These are phyloP conservation scores for Cataglyphis livida DNA, from an alignment of 2,888 invertebrate genomes.

Conservation along the genomic window DNA sequence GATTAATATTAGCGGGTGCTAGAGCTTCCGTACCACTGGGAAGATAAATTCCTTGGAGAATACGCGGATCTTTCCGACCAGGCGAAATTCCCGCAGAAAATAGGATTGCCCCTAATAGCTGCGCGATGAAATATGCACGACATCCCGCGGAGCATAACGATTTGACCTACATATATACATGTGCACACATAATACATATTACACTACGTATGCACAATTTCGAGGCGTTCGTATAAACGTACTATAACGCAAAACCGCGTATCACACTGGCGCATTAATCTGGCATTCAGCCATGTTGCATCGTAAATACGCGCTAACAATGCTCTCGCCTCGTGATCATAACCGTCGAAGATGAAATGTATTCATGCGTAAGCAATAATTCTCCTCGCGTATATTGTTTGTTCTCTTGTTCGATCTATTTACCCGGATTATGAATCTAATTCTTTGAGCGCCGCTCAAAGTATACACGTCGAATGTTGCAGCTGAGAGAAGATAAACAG, in stretches of 20 bases:
- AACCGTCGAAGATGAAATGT: constrained; percentile 38
- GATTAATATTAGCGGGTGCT: constrained; percentile 41
- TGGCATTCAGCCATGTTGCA: constrained; percentile 80
- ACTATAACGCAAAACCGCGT: constrained; percentile 47
- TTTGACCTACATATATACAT: constrained; percentile 63
- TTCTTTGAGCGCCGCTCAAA: not conserved
- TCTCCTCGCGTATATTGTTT: not conserved
- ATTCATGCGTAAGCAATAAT: not conserved
- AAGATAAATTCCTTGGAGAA: constrained; percentile 42
- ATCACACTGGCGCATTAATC: constrained; percentile 77
- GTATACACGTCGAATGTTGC: not conserved
- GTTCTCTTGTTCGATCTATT: constrained; percentile 21
- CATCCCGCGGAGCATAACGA: constrained; percentile 22
- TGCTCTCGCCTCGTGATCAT: constrained; percentile 66
- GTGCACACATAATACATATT: constrained; percentile 43
- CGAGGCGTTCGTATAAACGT: constrained; percentile 46
- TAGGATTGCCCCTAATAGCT: constrained; percentile 42
- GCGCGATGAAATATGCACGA: constrained; percentile 53
- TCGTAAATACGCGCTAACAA: constrained; percentile 79
- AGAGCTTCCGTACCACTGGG: not conserved
- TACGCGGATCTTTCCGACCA: not conserved
- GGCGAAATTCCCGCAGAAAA: constrained; percentile 13
- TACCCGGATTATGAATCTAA: constrained; percentile 4
- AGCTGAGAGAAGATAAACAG: constrained; percentile 17
- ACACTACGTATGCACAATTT: constrained; percentile 49